Evolutionary conservation across 2,113 vertebrate genomes (phyloP).

Genomic region (Petrocephalus microphthalmus): DNA sequence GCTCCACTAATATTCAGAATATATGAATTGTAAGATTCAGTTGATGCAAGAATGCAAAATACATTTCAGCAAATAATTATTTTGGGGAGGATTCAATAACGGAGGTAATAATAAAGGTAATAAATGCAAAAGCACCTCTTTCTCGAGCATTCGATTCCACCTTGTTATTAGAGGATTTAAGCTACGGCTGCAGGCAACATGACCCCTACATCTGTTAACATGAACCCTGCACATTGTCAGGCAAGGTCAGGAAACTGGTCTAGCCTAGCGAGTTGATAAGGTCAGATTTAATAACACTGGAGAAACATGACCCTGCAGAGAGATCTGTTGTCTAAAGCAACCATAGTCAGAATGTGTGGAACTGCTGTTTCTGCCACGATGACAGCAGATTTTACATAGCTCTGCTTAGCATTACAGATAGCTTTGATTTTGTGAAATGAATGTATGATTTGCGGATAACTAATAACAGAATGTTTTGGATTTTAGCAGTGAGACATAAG

Average conservation of each 20-base stretch:
- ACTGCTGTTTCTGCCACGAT: neutral
- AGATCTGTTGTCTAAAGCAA: slow-evolving; percentile 48
- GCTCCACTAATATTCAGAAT: slow-evolving; percentile 47
- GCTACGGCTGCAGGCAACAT: slow-evolving; percentile 43
- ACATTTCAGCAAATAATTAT: slow-evolving; percentile 57
- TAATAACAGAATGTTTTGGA: no score
- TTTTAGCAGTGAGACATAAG: no score
- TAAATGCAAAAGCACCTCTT: slow-evolving; percentile 44
- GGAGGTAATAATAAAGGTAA: slow-evolving; percentile 33
- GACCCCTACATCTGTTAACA: slow-evolving; percentile 62
- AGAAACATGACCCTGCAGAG: slow-evolving; percentile 43
- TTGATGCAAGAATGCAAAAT: slow-evolving; percentile 34
- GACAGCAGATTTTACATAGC: neutral
- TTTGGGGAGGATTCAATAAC: slow-evolving; percentile 61
- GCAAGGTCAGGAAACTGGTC: slow-evolving; percentile 50
- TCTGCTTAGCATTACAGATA: neutral
- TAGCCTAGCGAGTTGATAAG: slow-evolving; percentile 46
- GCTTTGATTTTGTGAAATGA: neutral
- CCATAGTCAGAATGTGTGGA: slow-evolving; percentile 34
- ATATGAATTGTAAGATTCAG: slow-evolving; percentile 42
- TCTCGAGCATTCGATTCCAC: slow-evolving; percentile 52
- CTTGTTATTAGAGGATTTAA: slow-evolving; percentile 61
- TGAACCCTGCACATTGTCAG: slow-evolving; percentile 42
- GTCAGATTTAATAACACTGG: slow-evolving; percentile 47
- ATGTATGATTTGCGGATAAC: neutral